phyloP scores from a whole-genome alignment of 2,888 invertebrate species.

The Ethmia dodecea region DNA sequence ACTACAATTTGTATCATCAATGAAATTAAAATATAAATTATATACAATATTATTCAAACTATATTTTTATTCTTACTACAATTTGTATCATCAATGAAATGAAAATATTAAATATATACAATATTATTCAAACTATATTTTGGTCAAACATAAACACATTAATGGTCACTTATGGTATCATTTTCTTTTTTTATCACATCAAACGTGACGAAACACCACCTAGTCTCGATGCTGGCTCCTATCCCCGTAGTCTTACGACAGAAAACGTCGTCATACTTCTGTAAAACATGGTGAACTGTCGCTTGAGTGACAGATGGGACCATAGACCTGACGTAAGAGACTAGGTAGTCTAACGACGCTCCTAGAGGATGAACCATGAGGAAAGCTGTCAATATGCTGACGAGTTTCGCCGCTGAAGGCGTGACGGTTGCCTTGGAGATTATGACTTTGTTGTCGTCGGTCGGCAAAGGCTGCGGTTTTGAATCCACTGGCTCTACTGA shows the following conservation, averaged over 20 bases:
- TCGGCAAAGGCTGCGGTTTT: slow-evolving; percentile 27
- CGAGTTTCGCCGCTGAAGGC: slow-evolving; percentile 51
- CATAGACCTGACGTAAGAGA: slow-evolving; percentile 51
- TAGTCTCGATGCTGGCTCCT: slow-evolving; percentile 43
- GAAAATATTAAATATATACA: too few relatives aligned
- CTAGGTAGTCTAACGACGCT: slow-evolving; percentile 49
- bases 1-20: too few relatives aligned
- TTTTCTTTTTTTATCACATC: slow-evolving; percentile 36
- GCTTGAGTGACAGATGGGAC: slow-evolving; percentile 37
- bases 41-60: too few relatives aligned
- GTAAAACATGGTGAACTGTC: slow-evolving; percentile 35
- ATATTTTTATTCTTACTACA: too few relatives aligned
- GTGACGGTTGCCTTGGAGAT: slow-evolving; percentile 24
- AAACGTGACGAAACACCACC: slow-evolving; percentile 48
- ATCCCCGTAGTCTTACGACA: slow-evolving; percentile 34
- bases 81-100: too few relatives aligned
- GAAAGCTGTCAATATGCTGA: slow-evolving; percentile 57
- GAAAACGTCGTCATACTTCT: slow-evolving; percentile 48
- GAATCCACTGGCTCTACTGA: slow-evolving; percentile 3
- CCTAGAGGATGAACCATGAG: slow-evolving; percentile 58
- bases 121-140: too few relatives aligned
- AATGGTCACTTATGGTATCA: too few relatives aligned
- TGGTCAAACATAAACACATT: too few relatives aligned
- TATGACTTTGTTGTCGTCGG: slow-evolving; percentile 26
- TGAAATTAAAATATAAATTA: too few relatives aligned